Percentiles rank a stretch among this genome's conserved stretches.
Conservation (phyloP, 2,113 vertebrate genomes). For the Lepidothrix coronata region DNA sequence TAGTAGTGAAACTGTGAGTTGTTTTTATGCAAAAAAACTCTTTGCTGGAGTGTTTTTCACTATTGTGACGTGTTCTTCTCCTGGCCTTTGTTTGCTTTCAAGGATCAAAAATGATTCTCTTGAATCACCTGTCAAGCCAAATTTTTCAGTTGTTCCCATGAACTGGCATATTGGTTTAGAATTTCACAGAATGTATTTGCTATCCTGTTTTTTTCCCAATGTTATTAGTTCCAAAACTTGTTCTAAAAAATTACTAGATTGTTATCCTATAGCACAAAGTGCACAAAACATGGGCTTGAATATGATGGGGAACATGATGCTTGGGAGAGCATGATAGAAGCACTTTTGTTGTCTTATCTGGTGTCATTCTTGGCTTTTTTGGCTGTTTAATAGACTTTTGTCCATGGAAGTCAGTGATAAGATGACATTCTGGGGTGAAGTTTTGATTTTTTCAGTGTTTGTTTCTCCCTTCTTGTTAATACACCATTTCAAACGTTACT, state of each 20-base stretch:
- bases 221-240: neutral
- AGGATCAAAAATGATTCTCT: neutral
- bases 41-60: neutral
- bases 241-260: neutral
- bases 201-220: neutral
- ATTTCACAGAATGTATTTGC: neutral
- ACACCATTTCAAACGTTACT: accelerated
- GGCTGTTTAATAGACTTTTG: neutral
- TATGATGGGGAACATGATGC: neutral
- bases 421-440: neutral
- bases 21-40: neutral
- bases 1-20: neutral
- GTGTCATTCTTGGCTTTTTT: neutral
- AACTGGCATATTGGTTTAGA: neutral
- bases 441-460: neutral
- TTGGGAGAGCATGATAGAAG: neutral
- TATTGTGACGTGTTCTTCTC: neutral
- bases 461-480: neutral
- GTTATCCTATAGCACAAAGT: neutral
- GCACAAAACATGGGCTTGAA: neutral
- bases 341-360: neutral
- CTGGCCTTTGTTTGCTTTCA: neutral
- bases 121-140: neutral
- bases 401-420: neutral
- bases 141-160: neutral